A percentile compares a stretch with the other conserved stretches of the same genome.
These are phyloP conservation scores for Ceratoteleas bidentatus DNA, from an alignment of 1,140 invertebrate species.

Conservation along the genomic window DNA sequence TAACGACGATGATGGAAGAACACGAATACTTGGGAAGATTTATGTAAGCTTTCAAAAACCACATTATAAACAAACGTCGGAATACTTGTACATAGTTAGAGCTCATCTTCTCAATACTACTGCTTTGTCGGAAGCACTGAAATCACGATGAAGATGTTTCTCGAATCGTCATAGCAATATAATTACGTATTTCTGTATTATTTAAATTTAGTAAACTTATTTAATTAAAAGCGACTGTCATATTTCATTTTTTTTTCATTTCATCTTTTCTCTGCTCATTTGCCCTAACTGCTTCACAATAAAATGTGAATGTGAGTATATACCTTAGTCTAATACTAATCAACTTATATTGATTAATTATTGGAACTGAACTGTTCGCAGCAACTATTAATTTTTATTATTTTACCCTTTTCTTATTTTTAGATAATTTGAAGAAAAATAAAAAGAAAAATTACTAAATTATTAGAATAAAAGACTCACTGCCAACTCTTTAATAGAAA, in stretches of 20 bases:
- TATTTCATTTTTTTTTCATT: constrained; percentile 40
- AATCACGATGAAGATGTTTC: constrained; percentile 66
- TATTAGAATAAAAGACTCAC: no score
- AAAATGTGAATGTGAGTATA: no score
- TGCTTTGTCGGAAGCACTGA: constrained; percentile 61
- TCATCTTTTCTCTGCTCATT: neutral
- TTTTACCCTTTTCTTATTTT: no score
- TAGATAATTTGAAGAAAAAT: no score
- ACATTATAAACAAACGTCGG: constrained; percentile 57
- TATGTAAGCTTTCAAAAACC: constrained; percentile 63
- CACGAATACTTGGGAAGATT: constrained; percentile 52
- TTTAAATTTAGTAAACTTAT: constrained; percentile 69
- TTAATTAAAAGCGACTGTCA: constrained; percentile 65
- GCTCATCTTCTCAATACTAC: constrained; percentile 65
- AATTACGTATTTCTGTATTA: constrained; percentile 69
- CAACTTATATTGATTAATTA: no score
- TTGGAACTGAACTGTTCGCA: no score
- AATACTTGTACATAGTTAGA: constrained; percentile 66
- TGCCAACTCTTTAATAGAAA: no score
- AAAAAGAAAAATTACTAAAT: no score
- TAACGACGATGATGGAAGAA: constrained; percentile 38
- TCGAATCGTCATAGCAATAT: constrained; percentile 68
- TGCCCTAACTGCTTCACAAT: neutral
- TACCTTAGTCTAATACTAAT: no score
- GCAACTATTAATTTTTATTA: no score